Base-by-base conservation (phyloP, 2,888 invertebrate genomes). In the Agrochola macilenta region DNA sequence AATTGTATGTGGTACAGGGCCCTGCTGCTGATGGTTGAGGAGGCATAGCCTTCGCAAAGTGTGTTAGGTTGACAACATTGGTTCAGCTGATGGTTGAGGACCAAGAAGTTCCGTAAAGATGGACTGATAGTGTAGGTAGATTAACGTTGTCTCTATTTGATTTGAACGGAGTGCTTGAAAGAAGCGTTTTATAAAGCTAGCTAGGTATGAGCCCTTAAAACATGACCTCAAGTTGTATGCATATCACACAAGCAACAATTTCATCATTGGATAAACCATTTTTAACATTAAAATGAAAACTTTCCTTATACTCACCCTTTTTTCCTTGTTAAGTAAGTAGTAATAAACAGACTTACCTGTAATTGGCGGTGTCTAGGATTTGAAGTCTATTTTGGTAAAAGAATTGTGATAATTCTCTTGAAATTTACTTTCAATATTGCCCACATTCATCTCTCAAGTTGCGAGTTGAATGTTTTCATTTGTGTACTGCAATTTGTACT, bases 221-320 rank as follows among this genome's bases (percentile, higher is more conserved):
- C n/a, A n/a, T 20, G 2, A 1, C 26, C 8, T 14, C 35, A 26
- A 60, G 14, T 23, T 39, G 0, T 49, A 17, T 74, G 9, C 23
- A 46, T 57, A n/a, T 30, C 11, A 35, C 14, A 2, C 8, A 8
- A 23, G 20, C n/a, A 30, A 20, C 12, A 20, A 54, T 35, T 58
- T 60, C n/a, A 54, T 61, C 39, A 52, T 4, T n/a, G 61, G 60
- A 35, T 66, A 70, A 60, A 83, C 70, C 60, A 39, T 69, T 65
- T 57, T 23, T 3, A 7, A 46, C 14, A 17, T 52, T 23, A 60
- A 63, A 17, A 74, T 43, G 4, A 14, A 0, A 35, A 66, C 14
- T 76, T 76, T 82, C 66, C 76, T 76, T 14, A 12, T 63, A 30
- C 65, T 66, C 66, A 76, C 49, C 46, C 54, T 39, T n/a, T 79